Percentiles rank a stretch among this genome's conserved stretches.
Conservation (phyloP, 2,797 vertebrate genomes). For the Betta splendens region DNA sequence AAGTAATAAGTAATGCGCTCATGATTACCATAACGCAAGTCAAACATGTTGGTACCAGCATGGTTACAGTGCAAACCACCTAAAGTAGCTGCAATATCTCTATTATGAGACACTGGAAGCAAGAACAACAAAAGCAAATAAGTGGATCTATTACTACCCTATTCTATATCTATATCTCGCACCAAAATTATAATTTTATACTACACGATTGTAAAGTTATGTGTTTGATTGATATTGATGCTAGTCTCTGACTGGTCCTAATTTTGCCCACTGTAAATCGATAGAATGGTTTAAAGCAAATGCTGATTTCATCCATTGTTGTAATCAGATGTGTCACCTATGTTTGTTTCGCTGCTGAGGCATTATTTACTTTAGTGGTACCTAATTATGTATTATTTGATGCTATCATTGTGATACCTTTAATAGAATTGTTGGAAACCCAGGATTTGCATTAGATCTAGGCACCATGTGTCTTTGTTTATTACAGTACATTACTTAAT, state of each 20-base stretch:
- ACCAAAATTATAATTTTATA: not conserved
- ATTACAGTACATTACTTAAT: too few relatives aligned
- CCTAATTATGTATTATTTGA: slow-evolving; percentile 58
- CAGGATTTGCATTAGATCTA: slow-evolving; percentile 46
- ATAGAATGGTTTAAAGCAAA: slow-evolving; percentile 57
- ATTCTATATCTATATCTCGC: not conserved
- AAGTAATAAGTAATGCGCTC: slow-evolving; percentile 29
- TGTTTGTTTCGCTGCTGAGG: slow-evolving; percentile 57
- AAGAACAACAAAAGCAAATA: not conserved
- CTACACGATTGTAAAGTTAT: slow-evolving; percentile 1
- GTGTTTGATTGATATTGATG: slow-evolving; percentile 12
- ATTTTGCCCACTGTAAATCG: slow-evolving; percentile 64
- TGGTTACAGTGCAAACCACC: slow-evolving; percentile 3
- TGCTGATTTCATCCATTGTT: slow-evolving; percentile 47
- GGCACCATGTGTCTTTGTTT: slow-evolving; percentile 47
- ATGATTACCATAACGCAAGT: slow-evolving; percentile 26
- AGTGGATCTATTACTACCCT: not conserved
- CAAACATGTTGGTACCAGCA: not conserved
- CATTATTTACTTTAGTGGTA: slow-evolving; percentile 54
- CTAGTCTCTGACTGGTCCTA: slow-evolving; percentile 36
- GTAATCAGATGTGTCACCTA: slow-evolving; percentile 77
- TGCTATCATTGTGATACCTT: slow-evolving; percentile 51
- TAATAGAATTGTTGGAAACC: slow-evolving; percentile 53
- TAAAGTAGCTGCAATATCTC: too few relatives aligned
- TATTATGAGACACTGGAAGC: not conserved